phyloP scores from a whole-genome alignment of 2,888 invertebrate species.

The Chorisops tibialis region DNA sequence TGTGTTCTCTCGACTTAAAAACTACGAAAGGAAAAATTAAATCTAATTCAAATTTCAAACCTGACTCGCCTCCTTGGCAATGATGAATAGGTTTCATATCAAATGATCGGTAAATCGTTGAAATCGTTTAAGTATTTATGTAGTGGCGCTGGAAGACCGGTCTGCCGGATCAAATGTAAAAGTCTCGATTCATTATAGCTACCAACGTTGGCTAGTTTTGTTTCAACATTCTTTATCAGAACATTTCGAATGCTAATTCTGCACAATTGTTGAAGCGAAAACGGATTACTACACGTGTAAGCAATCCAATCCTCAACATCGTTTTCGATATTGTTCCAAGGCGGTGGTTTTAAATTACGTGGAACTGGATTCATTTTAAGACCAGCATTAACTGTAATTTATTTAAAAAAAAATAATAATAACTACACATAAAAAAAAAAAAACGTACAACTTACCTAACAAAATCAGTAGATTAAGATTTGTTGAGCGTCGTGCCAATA shows the following conservation, averaged over 20 bases:
- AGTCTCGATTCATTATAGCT: conserved; percentile 42
- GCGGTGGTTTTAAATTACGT: conserved; percentile 29
- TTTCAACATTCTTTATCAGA: conserved; percentile 39
- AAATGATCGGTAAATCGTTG: conserved; percentile 41
- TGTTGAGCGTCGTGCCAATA: conserved; percentile 36
- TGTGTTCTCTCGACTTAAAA: no score
- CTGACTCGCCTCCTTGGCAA: conserved; percentile 20
- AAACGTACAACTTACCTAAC: conserved; percentile 41
- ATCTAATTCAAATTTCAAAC: conserved; percentile 23
- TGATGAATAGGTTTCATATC: conserved; percentile 8
- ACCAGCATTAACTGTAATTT: conserved; percentile 44
- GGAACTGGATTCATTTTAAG: conserved; percentile 36
- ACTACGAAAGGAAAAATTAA: no score
- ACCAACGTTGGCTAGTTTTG: conserved; percentile 39
- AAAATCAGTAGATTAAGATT: conserved; percentile 42
- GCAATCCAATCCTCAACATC: conserved; percentile 36
- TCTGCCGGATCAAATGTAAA: conserved; percentile 42
- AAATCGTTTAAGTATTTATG: conserved; percentile 45
- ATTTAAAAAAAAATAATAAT: background rate
- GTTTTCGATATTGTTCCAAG: conserved; percentile 28
- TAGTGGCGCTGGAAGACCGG: conserved; percentile 43
- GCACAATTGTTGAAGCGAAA: conserved; percentile 43
- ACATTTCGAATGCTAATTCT: conserved; percentile 45
- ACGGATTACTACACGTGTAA: conserved; percentile 39
- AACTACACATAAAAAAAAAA: background rate